Conservation (phyloP, 2,113 vertebrate genomes). For the Engystomops pustulosus region DNA sequence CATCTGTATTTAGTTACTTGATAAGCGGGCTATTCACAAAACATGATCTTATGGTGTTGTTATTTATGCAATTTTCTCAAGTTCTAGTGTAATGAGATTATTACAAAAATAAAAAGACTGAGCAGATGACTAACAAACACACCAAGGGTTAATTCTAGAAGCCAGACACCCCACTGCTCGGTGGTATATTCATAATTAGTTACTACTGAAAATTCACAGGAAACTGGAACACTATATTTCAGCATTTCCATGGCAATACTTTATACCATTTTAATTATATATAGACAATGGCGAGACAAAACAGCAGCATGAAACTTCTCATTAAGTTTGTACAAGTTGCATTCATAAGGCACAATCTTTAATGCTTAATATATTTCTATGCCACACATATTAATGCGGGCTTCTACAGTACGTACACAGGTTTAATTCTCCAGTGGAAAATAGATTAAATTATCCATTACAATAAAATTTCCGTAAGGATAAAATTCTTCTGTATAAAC, state of each 20-base stretch:
- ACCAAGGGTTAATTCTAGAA: not conserved
- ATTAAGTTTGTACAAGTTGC: slow-evolving; percentile 7
- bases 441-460: not conserved
- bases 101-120: not conserved
- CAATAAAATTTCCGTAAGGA: not conserved
- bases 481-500: too few species aligned
- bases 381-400: not conserved
- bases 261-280: slow-evolving; percentile 26
- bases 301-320: slow-evolving; percentile 18
- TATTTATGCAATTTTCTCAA: not conserved
- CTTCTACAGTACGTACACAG: not conserved
- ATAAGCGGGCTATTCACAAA: too few species aligned
- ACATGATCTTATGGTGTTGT: not conserved
- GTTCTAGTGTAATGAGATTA: not conserved
- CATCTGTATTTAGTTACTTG: too few species aligned
- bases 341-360: slow-evolving; percentile 5
- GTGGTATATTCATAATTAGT: slow-evolving; percentile 12
- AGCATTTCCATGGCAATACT: slow-evolving; percentile 25
- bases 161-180: not conserved
- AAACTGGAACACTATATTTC: slow-evolving; percentile 5
- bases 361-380: not conserved
- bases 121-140: not conserved
- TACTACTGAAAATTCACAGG: slow-evolving; percentile 9
- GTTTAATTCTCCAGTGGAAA: not conserved
- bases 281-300: slow-evolving; percentile 13